phyloP scores from a whole-genome alignment of 2,113 vertebrate species.

The Siphamia tubifer region DNA sequence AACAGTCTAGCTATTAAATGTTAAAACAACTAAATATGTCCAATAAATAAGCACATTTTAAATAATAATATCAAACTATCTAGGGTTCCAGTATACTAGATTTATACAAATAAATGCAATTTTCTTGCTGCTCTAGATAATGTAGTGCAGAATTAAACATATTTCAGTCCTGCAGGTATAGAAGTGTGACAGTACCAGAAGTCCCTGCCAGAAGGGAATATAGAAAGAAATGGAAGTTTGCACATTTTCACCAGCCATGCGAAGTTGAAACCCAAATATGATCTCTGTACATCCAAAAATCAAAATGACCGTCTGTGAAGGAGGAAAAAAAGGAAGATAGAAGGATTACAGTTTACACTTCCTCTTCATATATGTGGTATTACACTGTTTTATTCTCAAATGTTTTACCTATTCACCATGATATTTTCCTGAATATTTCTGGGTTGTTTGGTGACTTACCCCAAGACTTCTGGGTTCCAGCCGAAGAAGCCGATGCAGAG shows the following conservation, averaged over 20 bases:
- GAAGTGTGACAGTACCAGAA: constrained; percentile 43
- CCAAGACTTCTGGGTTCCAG: constrained; percentile 57
- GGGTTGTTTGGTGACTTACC: constrained; percentile 31
- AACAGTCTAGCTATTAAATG: too few relatives aligned
- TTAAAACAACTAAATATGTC: too few relatives aligned
- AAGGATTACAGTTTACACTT: background rate
- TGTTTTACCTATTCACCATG: background rate
- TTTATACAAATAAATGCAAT: too few relatives aligned
- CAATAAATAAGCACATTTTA: too few relatives aligned
- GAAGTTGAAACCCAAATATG: constrained; percentile 52
- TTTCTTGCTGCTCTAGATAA: too few relatives aligned
- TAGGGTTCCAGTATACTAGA: too few relatives aligned
- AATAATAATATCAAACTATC: too few relatives aligned
- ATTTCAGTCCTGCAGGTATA: too few relatives aligned
- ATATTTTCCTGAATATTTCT: background rate
- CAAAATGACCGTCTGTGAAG: constrained; percentile 52
- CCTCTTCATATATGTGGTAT: background rate
- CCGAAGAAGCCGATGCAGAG: constrained; percentile 63
- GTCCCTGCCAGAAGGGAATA: constrained; percentile 61
- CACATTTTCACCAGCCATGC: fast-evolving
- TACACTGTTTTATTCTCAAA: background rate
- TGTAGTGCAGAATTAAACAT: too few relatives aligned
- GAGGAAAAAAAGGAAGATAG: background rate
- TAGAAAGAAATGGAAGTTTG: background rate
- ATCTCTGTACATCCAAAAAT: constrained; percentile 64